Evolutionary conservation across 2,888 invertebrate genomes (phyloP).

Genomic region (Halocaridina rubra): DNA sequence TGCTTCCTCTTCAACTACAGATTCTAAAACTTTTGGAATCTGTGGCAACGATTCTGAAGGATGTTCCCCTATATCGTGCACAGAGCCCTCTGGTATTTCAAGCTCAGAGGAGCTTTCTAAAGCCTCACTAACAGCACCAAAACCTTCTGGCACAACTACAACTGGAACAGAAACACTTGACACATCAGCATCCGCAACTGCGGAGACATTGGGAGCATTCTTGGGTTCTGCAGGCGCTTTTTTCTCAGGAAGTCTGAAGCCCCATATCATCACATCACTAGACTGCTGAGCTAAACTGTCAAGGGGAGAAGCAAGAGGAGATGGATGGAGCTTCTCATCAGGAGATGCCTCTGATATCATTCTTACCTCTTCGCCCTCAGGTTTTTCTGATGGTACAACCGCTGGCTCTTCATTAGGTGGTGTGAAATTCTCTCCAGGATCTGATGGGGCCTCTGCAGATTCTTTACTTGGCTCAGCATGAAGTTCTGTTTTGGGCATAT

Average conservation of each 20-base stretch:
- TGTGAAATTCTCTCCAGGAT: neutral
- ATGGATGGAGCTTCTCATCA: neutral
- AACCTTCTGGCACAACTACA: constrained; percentile 24
- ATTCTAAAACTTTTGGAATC: neutral
- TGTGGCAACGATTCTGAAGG: neutral
- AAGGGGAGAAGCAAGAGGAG: too few relatives aligned
- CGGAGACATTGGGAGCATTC: neutral
- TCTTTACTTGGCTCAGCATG: neutral
- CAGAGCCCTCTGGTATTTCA: neutral
- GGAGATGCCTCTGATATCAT: neutral
- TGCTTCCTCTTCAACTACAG: neutral
- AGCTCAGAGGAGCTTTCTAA: neutral
- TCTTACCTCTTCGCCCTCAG: constrained; percentile 46
- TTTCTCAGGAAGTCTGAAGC: constrained; percentile 49
- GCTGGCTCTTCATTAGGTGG: neutral
- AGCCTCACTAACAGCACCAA: constrained; percentile 19
- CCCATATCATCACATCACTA: constrained; percentile 50
- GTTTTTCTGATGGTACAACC: neutral
- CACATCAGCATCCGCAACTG: neutral
- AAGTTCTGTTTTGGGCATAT: neutral
- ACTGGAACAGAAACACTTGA: neutral
- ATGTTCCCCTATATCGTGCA: neutral
- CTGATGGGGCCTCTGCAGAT: neutral
- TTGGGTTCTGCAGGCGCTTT: too few relatives aligned
- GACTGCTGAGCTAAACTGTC: constrained; percentile 44